A percentile compares a stretch with the other conserved stretches of the same genome.
phyloP scores from a whole-genome alignment of 1,140 invertebrate species.

The Anagrus nilaparvatae region DNA sequence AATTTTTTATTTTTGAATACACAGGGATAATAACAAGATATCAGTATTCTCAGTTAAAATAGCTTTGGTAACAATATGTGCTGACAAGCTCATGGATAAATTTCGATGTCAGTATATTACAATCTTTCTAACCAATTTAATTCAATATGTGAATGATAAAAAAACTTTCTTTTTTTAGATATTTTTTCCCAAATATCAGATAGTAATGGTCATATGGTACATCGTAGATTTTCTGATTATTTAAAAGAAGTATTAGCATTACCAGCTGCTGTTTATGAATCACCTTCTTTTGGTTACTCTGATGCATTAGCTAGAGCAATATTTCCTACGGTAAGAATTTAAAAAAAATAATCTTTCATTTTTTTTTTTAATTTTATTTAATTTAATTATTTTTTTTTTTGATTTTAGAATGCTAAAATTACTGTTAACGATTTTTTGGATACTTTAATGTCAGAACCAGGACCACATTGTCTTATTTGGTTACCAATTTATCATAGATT shows the following conservation, averaged over 20 bases:
- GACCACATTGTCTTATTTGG: conserved; percentile 90
- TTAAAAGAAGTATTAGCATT: conserved; percentile 83
- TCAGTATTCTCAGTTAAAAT: conserved; percentile 96
- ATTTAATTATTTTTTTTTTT: conserved; percentile 13
- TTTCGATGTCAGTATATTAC: conserved; percentile 86
- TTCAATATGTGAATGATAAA: conserved; percentile 5
- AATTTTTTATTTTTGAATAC: neutral
- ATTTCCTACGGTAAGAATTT: conserved; percentile 67
- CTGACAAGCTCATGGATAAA: conserved; percentile 95
- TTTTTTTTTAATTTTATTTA: conserved; percentile 6
- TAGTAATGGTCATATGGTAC: conserved; percentile 81
- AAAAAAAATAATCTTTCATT: neutral
- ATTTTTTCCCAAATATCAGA: conserved; percentile 97
- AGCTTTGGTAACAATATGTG: conserved; percentile 90
- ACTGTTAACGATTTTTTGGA: conserved; percentile 95
- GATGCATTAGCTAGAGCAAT: conserved; percentile 74
- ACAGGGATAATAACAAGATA: conserved; percentile 64
- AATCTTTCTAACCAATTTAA: conserved; percentile 3
- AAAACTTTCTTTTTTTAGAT: conserved; percentile 53
- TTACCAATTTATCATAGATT: conserved; percentile 86
- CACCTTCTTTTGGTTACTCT: conserved; percentile 86
- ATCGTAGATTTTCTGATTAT: conserved; percentile 85
- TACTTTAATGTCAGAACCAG: conserved; percentile 85
- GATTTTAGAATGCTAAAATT: conserved; percentile 77
- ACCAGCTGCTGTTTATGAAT: conserved; percentile 92